Percentiles rank a stretch among this genome's conserved stretches.
Conservation (phyloP, 2,113 vertebrate genomes). For the Pungitius pungitius region DNA sequence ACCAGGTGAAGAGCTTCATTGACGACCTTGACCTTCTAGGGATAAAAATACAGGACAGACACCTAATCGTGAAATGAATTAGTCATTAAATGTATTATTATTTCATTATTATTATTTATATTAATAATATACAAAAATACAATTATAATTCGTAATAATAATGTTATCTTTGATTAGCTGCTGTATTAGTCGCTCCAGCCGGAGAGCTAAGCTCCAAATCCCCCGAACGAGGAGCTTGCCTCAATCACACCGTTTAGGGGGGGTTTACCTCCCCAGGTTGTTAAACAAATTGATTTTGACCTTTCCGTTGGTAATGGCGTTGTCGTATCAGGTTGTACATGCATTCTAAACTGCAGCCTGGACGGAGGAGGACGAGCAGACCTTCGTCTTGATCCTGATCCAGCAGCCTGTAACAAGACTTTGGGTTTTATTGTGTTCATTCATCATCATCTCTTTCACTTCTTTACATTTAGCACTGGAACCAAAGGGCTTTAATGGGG, state of each 20-base stretch:
- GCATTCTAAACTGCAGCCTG: conserved; percentile 1
- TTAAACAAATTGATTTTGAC: conserved; percentile 70
- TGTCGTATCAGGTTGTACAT: conserved; percentile 37
- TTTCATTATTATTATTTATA: too few relatives aligned
- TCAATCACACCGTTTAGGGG: conserved; percentile 55
- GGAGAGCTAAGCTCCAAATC: conserved; percentile 61
- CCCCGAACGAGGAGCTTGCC: conserved; percentile 56
- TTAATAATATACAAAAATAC: too few relatives aligned
- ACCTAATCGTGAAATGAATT: too few relatives aligned
- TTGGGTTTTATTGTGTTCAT: neutral
- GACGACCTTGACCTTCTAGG: too few relatives aligned
- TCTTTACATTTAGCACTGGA: neutral
- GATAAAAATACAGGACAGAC: too few relatives aligned
- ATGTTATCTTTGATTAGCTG: too few relatives aligned
- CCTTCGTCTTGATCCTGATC: neutral
- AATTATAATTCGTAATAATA: too few relatives aligned
- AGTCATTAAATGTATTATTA: too few relatives aligned
- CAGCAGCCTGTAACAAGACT: neutral
- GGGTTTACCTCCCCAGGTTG: conserved; percentile 56
- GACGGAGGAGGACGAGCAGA: neutral
- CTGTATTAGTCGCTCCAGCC: conserved; percentile 21
- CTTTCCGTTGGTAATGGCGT: conserved; percentile 45
- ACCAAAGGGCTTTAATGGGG: conserved; percentile 1
- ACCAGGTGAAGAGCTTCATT: conserved; percentile 38
- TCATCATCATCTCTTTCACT: conserved; percentile 9